phyloP scores from a whole-genome alignment of 2,797 vertebrate genomes.

The Tapirus indicus region DNA sequence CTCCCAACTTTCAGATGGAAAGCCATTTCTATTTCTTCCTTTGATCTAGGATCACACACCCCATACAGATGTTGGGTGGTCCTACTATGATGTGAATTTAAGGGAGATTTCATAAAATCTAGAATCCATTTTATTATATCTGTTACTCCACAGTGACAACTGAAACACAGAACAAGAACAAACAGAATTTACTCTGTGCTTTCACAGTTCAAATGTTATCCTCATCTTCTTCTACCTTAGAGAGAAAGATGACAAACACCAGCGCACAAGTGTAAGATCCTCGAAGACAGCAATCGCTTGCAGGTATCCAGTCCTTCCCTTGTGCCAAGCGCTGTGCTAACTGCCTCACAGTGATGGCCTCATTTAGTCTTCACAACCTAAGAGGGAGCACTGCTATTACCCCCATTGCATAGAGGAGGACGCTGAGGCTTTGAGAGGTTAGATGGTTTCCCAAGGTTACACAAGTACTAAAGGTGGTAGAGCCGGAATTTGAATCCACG shows the following conservation, averaged over 20 bases:
- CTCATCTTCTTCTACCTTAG: neutral
- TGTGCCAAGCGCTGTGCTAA: neutral
- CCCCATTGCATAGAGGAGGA: neutral
- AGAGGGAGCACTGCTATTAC: neutral
- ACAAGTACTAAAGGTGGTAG: neutral
- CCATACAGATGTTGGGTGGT: neutral
- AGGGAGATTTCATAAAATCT: neutral
- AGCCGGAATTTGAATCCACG: neutral
- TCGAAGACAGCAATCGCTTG: fast-evolving
- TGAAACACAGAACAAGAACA: neutral
- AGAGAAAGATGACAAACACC: neutral
- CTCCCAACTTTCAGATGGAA: neutral
- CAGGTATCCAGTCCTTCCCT: neutral
- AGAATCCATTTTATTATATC: neutral
- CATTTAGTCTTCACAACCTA: neutral
- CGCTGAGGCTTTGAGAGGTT: neutral
- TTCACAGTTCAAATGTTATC: neutral
- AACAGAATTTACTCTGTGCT: neutral
- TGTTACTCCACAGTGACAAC: neutral
- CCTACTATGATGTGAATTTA: neutral
- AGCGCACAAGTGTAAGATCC: neutral
- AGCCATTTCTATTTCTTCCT: neutral
- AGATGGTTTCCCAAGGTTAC: neutral
- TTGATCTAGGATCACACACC: neutral
- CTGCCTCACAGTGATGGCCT: neutral